phyloP scores from a whole-genome alignment of 1,140 invertebrate species.

The Caenorhabditis remanei region DNA sequence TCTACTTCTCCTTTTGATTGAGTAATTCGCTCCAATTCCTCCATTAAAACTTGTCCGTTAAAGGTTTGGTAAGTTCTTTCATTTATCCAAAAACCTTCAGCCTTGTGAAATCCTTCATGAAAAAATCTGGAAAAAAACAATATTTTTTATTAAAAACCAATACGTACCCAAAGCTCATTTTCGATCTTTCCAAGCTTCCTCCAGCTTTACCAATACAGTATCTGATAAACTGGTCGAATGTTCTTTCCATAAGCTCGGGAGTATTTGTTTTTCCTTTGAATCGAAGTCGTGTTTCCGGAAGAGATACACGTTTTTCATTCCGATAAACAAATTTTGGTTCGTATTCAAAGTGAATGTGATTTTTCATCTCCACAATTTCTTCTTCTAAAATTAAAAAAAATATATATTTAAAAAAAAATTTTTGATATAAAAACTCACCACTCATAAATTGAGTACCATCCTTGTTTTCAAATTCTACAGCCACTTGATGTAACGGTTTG shows the following conservation, averaged over 20 bases:
- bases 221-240: neutral
- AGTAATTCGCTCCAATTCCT: neutral
- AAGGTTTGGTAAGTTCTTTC: neutral
- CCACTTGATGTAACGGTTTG: neutral
- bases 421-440: neutral
- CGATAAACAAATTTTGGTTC: neutral
- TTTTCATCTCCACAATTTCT: neutral
- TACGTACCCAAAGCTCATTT: neutral
- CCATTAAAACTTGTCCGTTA: neutral
- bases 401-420: neutral
- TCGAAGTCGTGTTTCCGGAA: neutral
- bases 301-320: neutral
- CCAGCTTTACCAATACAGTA: conserved; percentile 1
- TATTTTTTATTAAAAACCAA: neutral
- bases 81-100: neutral
- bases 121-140: neutral
- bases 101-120: neutral
- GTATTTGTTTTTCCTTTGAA: neutral
- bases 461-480: neutral
- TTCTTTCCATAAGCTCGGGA: neutral
- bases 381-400: neutral
- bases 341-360: neutral
- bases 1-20: neutral
- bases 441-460: neutral
- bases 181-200: neutral